These are phyloP conservation scores for Macropis europaea DNA, from an alignment of 2,888 invertebrate genomes.

Conservation along the genomic window DNA sequence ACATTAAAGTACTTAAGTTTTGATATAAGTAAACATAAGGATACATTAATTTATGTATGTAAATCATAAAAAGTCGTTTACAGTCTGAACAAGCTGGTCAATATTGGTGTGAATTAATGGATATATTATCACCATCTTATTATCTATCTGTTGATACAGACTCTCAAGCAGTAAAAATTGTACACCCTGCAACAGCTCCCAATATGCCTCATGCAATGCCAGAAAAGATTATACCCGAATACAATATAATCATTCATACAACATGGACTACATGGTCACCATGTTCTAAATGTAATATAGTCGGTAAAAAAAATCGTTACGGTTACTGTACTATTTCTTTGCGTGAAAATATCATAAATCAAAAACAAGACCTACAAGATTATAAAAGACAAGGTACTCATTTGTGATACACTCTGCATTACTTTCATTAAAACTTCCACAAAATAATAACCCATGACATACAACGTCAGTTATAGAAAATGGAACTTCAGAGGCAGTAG, in stretches of 20 bases:
- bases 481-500: neutral
- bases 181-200: slow-evolving; percentile 68
- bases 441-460: neutral
- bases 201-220: slow-evolving; percentile 74
- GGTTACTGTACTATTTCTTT: slow-evolving; percentile 83
- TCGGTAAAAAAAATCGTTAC: slow-evolving; percentile 82
- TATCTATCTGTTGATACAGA: slow-evolving; percentile 81
- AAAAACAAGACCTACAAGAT: neutral
- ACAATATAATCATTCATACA: slow-evolving; percentile 80
- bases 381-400: slow-evolving; percentile 23
- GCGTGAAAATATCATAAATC: slow-evolving; percentile 23
- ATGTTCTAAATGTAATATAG: slow-evolving; percentile 83
- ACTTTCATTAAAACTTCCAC: neutral
- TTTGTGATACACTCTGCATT: neutral
- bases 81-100: slow-evolving; percentile 81
- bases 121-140: slow-evolving; percentile 79
- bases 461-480: neutral
- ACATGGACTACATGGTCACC: slow-evolving; percentile 85
- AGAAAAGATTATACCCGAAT: slow-evolving; percentile 64
- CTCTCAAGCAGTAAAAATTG: slow-evolving; percentile 77
- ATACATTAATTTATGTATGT: neutral
- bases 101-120: slow-evolving; percentile 82
- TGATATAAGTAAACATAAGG: slow-evolving; percentile 1
- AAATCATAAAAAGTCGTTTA: slow-evolving; percentile 7
- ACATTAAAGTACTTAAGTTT: slow-evolving; percentile 73